Conservation (phyloP, 2,888 invertebrate species). For the Leptopterna dolabrata region DNA sequence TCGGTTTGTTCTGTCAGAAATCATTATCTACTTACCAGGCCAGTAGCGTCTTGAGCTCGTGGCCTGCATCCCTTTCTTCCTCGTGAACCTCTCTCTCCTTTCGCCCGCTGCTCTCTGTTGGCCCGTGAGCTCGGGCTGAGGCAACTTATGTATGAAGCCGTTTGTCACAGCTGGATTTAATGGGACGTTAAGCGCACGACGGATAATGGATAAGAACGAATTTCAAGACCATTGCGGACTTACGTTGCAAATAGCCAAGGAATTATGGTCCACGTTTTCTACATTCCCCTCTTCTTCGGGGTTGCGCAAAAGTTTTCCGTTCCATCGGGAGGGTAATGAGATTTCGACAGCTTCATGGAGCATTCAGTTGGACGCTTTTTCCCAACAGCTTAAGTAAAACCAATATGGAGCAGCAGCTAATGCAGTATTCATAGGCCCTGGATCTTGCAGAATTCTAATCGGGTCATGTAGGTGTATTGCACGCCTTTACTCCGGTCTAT, state of each 20-base stretch:
- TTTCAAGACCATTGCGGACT: background rate
- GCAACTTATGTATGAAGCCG: slow-evolving; percentile 43
- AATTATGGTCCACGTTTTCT: slow-evolving; percentile 44
- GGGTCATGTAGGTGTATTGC: too few species aligned
- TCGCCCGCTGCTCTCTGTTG: background rate
- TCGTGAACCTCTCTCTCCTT: background rate
- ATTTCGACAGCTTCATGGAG: background rate
- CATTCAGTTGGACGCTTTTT: background rate
- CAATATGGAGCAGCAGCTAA: background rate
- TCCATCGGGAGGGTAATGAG: background rate
- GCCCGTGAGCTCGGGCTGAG: background rate
- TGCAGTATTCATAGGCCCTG: background rate
- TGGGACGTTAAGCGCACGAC: slow-evolving; percentile 48
- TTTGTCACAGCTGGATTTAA: slow-evolving; percentile 41
- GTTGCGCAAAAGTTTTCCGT: background rate
- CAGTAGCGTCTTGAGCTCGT: slow-evolving; percentile 19
- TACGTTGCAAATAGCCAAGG: slow-evolving; percentile 41
- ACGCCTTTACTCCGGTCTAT: too few species aligned
- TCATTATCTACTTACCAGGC: slow-evolving; percentile 20
- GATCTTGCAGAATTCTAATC: too few species aligned
- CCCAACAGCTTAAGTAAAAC: background rate
- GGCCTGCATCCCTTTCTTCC: background rate
- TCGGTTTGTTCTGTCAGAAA: background rate
- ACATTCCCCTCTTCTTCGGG: background rate
- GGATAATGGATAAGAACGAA: slow-evolving; percentile 45